Base-by-base conservation (phyloP, 2,888 invertebrate genomes). In the Acanthosepion esculentum region DNA sequence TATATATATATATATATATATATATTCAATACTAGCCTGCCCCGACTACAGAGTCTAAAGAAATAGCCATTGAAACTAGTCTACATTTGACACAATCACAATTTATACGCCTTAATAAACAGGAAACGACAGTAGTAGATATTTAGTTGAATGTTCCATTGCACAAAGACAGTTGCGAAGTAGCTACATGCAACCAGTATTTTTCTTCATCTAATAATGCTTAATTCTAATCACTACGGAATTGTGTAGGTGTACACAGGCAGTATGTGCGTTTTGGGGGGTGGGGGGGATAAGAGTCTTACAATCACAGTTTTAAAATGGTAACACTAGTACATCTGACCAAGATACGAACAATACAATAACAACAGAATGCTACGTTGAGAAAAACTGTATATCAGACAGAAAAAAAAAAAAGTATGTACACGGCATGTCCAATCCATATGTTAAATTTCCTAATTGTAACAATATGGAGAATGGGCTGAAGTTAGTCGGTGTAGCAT, bases 291-390 rank as follows among this genome's bases (percentile, higher is more conserved):
- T 0, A 33, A n/a, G n/a, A 6, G n/a, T 10, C 12, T n/a, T n/a
- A 78, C 26, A n/a, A n/a, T 78, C n/a, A 78, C 7, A 78, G n/a
- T n/a, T n/a, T 78, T 78, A 0, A 78, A 78, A n/a, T n/a, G 78
- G 78, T 78, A 78, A 78, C n/a, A 78, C 78, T n/a, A 78, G n/a
- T n/a, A 78, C n/a, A 78, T 78, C 78, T 33, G 78, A 78, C n/a
- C n/a, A 78, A n/a, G 15, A 78, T 78, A 78, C 78, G 18, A 78
- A 78, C 78, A n/a, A n/a, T n/a, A 78, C 18, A 12, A 10, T n/a
- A 15, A n/a, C n/a, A 15, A n/a, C n/a, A n/a, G 10, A 33, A 33
- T 33, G 15, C 8, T 8, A 50, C 8, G 50, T 50, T 50, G 8
- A 12, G 50, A 8, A 15, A 50, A 15, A 12, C 10, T 50, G 50